Conservation (phyloP, 2,797 vertebrate genomes). For the Benthosema pterotum region DNA sequence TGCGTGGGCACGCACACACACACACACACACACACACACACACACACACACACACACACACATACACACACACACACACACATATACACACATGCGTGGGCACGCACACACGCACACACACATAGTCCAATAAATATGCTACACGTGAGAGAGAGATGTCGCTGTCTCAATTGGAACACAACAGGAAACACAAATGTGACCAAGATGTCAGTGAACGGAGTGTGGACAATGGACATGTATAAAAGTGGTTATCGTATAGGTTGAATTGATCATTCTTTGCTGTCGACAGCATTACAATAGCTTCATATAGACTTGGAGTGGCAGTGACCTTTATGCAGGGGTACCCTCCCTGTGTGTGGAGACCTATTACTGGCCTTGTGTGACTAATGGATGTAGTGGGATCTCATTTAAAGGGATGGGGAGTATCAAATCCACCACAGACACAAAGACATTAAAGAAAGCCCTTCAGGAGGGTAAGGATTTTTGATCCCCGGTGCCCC, state of each 20-base stretch:
- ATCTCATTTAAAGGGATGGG: constrained; percentile 61
- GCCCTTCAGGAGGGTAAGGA: constrained; percentile 54
- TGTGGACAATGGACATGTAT: too few species aligned
- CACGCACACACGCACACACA: constrained; percentile 9
- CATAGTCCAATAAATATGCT: constrained; percentile 34
- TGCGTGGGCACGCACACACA: constrained; percentile 10
- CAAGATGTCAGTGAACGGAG: too few species aligned
- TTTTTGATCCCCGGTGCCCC: constrained; percentile 57
- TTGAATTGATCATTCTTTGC: too few species aligned
- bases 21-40: constrained; percentile 22
- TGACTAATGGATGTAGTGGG: constrained; percentile 62
- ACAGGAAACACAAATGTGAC: too few species aligned
- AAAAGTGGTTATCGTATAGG: too few species aligned
- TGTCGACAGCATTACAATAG: constrained; percentile 28
- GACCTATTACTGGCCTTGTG: constrained; percentile 57
- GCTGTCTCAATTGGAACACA: background rate
- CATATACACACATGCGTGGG: constrained; percentile 6
- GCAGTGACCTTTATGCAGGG: constrained; percentile 27
- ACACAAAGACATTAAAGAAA: constrained; percentile 66
- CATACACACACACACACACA: constrained; percentile 22
- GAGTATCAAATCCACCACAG: constrained; percentile 58
- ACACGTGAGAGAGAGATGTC: background rate
- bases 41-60: constrained; percentile 41
- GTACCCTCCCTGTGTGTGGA: constrained; percentile 43
- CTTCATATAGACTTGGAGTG: constrained; percentile 6